Percentiles rank a stretch among this genome's conserved stretches.
Evolutionary conservation across 1,140 invertebrate genomes (phyloP).

Genomic region (Neotoxoptera formosana): DNA sequence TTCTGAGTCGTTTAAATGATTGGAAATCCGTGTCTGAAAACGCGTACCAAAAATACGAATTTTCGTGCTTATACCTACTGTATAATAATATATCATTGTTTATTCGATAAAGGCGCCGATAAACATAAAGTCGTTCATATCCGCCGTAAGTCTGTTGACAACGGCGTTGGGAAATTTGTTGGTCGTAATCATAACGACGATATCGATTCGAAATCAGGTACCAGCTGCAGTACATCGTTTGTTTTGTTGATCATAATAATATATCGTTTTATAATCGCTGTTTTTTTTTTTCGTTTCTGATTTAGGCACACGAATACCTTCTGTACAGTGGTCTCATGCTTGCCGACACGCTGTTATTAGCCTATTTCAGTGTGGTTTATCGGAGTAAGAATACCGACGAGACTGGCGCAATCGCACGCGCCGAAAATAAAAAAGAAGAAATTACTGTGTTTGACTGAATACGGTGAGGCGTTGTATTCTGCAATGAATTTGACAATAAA

Average conservation of each 20-base stretch:
- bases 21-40: too few relatives aligned
- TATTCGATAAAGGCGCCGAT: slow-evolving; percentile 67
- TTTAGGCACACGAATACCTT: slow-evolving; percentile 85
- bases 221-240: background rate
- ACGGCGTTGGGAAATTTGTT: slow-evolving; percentile 66
- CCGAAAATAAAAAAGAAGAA: background rate
- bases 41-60: too few relatives aligned
- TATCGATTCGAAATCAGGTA: slow-evolving; percentile 65
- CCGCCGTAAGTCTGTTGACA: slow-evolving; percentile 65
- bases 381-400: background rate
- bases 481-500: background rate
- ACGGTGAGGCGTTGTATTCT: background rate
- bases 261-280: too few relatives aligned
- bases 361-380: slow-evolving; percentile 76
- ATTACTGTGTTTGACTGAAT: background rate
- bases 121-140: slow-evolving; percentile 68
- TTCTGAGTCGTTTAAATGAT: too few relatives aligned
- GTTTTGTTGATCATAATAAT: slow-evolving; percentile 60
- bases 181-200: slow-evolving; percentile 66
- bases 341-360: slow-evolving; percentile 82
- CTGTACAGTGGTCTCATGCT: slow-evolving; percentile 88
- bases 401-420: rapidly evolving
- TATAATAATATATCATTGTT: slow-evolving; percentile 59
- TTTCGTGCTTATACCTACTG: too few relatives aligned
- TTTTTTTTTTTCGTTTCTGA: slow-evolving; percentile 62